A percentile compares a stretch with the other conserved stretches of the same genome.
Evolutionary conservation across 2,113 vertebrate species (phyloP).

Genomic region (Alouatta palliata): DNA sequence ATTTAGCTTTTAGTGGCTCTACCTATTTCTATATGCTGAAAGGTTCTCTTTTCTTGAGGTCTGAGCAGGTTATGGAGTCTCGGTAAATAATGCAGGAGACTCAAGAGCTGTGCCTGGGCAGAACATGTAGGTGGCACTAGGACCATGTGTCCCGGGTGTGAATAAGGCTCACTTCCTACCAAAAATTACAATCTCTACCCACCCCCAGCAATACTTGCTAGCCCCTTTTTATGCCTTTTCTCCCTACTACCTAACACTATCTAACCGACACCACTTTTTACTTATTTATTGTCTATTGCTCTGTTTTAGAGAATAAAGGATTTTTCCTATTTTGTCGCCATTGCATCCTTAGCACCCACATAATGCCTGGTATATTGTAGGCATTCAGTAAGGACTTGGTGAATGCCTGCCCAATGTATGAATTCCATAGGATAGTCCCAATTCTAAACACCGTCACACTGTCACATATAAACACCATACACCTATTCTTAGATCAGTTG

Average conservation of each 20-base stretch:
- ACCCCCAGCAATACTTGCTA: background rate
- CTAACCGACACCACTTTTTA: background rate
- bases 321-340: background rate
- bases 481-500: background rate
- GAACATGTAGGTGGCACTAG: background rate
- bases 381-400: background rate
- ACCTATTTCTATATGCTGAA: background rate
- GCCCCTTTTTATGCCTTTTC: background rate
- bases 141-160: background rate
- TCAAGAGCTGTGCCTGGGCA: background rate
- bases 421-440: background rate
- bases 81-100: background rate
- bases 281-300: background rate
- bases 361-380: background rate
- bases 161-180: background rate
- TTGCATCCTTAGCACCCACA: background rate
- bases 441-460: background rate
- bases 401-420: background rate
- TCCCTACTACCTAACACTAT: background rate
- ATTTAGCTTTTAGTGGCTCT: background rate
- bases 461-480: background rate
- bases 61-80: background rate
- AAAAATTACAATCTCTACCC: background rate
- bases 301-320: background rate
- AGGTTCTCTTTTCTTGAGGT: background rate